Percentiles rank a stretch among this genome's conserved stretches.
Conservation (phyloP, 2,888 invertebrate genomes). For the Polydrusus cervinus region DNA sequence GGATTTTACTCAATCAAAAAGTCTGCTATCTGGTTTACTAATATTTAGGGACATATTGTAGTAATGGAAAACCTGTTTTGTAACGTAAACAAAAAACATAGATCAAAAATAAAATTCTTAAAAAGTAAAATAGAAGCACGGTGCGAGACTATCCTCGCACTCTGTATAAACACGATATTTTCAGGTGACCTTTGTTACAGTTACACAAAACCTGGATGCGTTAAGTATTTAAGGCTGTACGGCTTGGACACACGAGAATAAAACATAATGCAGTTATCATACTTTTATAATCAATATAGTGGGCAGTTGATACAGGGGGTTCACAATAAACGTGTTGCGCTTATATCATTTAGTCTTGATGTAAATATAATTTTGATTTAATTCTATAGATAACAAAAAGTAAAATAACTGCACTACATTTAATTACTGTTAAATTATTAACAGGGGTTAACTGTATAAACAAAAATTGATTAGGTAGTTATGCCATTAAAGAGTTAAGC, state of each 20-base stretch:
- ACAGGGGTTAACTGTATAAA: slow-evolving; percentile 40
- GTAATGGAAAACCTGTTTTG: no score
- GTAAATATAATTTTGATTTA: not conserved
- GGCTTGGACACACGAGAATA: slow-evolving; percentile 10
- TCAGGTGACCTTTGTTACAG: slow-evolving; percentile 30
- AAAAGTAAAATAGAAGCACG: no score
- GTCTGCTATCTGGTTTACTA: no score
- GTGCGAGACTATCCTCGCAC: no score
- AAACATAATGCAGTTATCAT: slow-evolving; percentile 32
- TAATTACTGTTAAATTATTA: slow-evolving; percentile 34
- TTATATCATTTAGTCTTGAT: no score
- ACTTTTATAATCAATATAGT: not conserved
- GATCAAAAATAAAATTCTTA: no score
- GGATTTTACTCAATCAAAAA: no score
- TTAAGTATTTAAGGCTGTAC: not conserved
- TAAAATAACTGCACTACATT: slow-evolving; percentile 33
- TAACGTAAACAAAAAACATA: no score
- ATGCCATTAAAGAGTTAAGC: slow-evolving; percentile 42
- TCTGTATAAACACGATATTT: not conserved
- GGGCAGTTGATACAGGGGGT: no score
- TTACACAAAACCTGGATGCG: slow-evolving; percentile 31
- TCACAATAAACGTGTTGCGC: no score
- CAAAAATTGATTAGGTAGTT: slow-evolving; percentile 34
- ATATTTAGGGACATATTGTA: no score
- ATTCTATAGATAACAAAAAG: not conserved